These are phyloP conservation scores for Calameuta pallipes DNA, from an alignment of 2,888 invertebrate species.

Conservation along the genomic window DNA sequence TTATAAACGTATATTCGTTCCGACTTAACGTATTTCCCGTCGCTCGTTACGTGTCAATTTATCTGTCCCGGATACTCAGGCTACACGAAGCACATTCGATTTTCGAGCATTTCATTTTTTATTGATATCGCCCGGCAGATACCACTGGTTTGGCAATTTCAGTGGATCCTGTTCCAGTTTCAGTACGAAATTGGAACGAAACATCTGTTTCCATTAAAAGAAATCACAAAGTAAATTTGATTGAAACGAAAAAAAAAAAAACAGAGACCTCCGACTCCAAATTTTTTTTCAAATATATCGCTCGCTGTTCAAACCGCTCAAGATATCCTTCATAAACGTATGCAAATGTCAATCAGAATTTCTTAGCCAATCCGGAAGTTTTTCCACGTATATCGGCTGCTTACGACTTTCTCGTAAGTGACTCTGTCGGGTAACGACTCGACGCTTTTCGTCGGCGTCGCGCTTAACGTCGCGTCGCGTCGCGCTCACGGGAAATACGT, in stretches of 20 bases:
- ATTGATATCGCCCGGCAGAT: neutral
- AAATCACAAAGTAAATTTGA: neutral
- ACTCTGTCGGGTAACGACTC: neutral
- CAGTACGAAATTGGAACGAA: neutral
- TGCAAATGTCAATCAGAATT: neutral
- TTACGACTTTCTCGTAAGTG: neutral
- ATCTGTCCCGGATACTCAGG: neutral
- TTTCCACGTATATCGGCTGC: neutral
- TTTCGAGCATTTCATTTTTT: neutral
- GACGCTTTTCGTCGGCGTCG: neutral
- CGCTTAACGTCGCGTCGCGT: neutral
- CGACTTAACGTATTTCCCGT: slow-evolving; percentile 43
- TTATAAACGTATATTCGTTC: slow-evolving; percentile 43
- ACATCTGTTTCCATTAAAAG: neutral
- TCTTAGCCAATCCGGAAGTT: neutral
- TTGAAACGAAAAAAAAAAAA: neutral
- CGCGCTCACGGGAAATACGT: slow-evolving; percentile 42
- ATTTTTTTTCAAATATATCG: neutral
- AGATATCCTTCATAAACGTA: neutral
- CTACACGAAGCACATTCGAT: neutral
- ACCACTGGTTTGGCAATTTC: neutral
- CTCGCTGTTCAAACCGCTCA: neutral
- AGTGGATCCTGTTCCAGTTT: neutral
- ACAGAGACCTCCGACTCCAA: neutral
- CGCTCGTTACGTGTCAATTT: neutral